Evolutionary conservation across 64 coral and sea anemone species (phyloP).

Genomic region (Dendronephthya gigantea): DNA sequence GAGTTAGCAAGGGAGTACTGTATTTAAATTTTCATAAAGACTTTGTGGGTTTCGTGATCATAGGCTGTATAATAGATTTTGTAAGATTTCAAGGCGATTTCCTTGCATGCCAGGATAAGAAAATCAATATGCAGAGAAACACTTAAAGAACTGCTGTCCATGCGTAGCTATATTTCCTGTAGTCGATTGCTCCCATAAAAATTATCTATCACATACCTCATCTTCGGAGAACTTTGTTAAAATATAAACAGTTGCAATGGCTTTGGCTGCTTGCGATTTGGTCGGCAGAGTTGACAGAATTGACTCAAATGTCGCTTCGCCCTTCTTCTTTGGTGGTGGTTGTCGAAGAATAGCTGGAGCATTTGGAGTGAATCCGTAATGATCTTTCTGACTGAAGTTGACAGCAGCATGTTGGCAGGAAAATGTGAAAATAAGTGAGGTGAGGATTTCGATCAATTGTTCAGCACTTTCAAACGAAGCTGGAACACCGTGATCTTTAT

Average conservation of each 20-base stretch:
- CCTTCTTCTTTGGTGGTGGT: conserved; percentile 3
- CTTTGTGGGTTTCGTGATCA: too few relatives aligned
- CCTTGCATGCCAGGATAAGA: too few relatives aligned
- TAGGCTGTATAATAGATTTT: too few relatives aligned
- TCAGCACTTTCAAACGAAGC: background rate
- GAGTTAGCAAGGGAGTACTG: too few relatives aligned
- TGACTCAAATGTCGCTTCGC: background rate
- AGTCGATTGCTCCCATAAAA: background rate
- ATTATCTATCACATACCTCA: background rate
- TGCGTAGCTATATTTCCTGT: background rate
- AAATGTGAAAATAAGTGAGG: background rate
- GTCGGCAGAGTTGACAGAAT: background rate
- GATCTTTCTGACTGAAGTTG: conserved; percentile 20
- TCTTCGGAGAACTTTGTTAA: background rate
- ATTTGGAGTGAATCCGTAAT: conserved; percentile 18
- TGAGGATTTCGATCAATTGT: background rate
- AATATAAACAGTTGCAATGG: background rate
- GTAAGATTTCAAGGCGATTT: too few relatives aligned
- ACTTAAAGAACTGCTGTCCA: background rate
- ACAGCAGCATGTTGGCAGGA: conserved; percentile 13
- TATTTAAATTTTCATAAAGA: too few relatives aligned
- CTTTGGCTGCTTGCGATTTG: background rate
- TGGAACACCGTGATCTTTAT: conserved; percentile 10
- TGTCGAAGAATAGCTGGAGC: conserved; percentile 9
- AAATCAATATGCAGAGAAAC: too few relatives aligned